phyloP scores from a whole-genome alignment of 2,888 invertebrate genomes.

The Rotaria magnacalcarata region DNA sequence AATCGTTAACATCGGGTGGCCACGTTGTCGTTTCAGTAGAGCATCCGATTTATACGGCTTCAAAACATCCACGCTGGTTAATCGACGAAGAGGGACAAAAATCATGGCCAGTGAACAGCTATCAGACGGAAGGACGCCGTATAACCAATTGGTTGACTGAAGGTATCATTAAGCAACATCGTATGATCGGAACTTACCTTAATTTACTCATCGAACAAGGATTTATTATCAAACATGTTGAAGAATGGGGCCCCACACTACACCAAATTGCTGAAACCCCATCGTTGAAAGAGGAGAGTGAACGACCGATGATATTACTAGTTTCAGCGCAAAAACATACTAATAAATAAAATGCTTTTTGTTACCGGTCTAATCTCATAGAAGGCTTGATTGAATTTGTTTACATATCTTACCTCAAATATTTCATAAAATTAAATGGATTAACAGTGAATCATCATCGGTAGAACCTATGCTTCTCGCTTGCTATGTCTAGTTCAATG shows the following conservation, averaged over 20 bases:
- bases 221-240: slow-evolving; percentile 8
- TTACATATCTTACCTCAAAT: too few relatives aligned
- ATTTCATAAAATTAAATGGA: too few relatives aligned
- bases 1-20: neutral
- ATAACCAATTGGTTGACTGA: neutral
- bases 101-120: neutral
- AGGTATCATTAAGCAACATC: slow-evolving; percentile 10
- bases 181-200: neutral
- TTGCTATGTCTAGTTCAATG: too few relatives aligned
- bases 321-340: neutral
- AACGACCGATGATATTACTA: neutral
- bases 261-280: neutral
- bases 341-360: neutral
- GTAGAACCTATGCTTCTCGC: too few relatives aligned
- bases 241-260: neutral
- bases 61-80: neutral
- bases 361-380: too few relatives aligned
- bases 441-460: too few relatives aligned
- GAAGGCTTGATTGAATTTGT: too few relatives aligned
- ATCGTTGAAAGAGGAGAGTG: neutral
- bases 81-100: neutral
- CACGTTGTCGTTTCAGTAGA: neutral
- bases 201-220: neutral
- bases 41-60: neutral
- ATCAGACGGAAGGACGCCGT: neutral